A percentile compares a stretch with the other conserved stretches of the same genome.
Conservation (phyloP, 2,797 vertebrate genomes). For the Phrynocephalus vlangalii region DNA sequence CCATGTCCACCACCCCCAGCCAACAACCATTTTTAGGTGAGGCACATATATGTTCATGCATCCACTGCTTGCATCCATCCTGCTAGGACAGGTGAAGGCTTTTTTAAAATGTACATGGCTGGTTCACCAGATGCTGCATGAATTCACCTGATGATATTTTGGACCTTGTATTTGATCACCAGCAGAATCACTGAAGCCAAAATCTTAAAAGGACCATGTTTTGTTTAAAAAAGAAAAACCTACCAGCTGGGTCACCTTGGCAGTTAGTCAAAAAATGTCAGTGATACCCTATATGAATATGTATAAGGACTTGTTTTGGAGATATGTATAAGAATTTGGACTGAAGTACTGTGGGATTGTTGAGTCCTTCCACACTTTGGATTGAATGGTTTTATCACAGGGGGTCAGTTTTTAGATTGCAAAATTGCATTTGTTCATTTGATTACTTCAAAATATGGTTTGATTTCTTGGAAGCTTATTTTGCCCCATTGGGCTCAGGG, state of each 20-base stretch:
- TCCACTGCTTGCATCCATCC: no score
- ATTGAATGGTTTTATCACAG: not conserved
- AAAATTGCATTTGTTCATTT: not conserved
- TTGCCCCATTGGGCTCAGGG: no score
- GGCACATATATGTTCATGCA: not conserved
- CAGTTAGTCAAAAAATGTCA: not conserved
- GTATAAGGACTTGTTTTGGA: not conserved
- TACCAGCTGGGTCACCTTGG: no score
- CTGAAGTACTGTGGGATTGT: not conserved
- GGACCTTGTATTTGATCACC: no score
- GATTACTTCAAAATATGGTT: not conserved
- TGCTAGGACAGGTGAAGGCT: no score
- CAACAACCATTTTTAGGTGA: slow-evolving; percentile 14
- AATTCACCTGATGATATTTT: no score
- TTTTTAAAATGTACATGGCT: not conserved
- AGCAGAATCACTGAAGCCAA: no score
- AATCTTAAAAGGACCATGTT: no score
- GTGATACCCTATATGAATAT: not conserved
- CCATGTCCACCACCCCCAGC: not conserved
- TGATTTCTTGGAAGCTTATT: not conserved
- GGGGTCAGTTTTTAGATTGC: not conserved
- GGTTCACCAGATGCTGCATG: no score
- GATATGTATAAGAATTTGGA: not conserved
- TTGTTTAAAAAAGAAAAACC: no score
- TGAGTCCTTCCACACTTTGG: not conserved